phyloP scores from a whole-genome alignment of 1,140 invertebrate species.

The Lordiphosa collinella region DNA sequence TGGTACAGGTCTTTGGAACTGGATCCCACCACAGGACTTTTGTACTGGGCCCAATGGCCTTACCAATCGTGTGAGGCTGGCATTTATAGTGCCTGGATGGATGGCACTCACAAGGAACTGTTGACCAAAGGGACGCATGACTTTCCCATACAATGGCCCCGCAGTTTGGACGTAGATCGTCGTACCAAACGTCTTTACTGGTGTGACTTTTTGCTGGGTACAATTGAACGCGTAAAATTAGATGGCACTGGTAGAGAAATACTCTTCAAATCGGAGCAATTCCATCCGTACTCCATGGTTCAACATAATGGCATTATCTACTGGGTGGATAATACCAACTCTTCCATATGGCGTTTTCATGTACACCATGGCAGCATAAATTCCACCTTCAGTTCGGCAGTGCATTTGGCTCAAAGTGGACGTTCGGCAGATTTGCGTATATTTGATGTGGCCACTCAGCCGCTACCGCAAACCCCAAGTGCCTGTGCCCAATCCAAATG shows the following conservation, averaged over 20 bases:
- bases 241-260: conserved; percentile 85
- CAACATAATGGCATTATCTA: conserved; percentile 83
- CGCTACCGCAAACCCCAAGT: conserved; percentile 43
- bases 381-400: conserved; percentile 54
- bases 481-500: conserved; percentile 64
- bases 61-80: conserved; percentile 63
- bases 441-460: conserved; percentile 55
- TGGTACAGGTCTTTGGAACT: conserved; percentile 56
- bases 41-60: conserved; percentile 90
- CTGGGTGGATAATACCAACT: conserved; percentile 84
- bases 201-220: conserved; percentile 82
- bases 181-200: conserved; percentile 87
- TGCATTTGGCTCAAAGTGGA: conserved; percentile 49
- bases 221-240: conserved; percentile 88
- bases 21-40: conserved; percentile 78
- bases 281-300: conserved; percentile 88
- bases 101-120: conserved; percentile 84
- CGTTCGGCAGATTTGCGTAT: conserved; percentile 54
- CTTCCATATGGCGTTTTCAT: conserved; percentile 54
- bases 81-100: conserved; percentile 88
- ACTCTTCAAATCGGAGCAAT: conserved; percentile 82
- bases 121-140: conserved; percentile 80
- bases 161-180: conserved; percentile 91
- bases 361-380: conserved; percentile 42
- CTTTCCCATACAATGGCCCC: conserved; percentile 87